phyloP scores from a whole-genome alignment of 2,888 invertebrate genomes.

The Noctua fimbriata region DNA sequence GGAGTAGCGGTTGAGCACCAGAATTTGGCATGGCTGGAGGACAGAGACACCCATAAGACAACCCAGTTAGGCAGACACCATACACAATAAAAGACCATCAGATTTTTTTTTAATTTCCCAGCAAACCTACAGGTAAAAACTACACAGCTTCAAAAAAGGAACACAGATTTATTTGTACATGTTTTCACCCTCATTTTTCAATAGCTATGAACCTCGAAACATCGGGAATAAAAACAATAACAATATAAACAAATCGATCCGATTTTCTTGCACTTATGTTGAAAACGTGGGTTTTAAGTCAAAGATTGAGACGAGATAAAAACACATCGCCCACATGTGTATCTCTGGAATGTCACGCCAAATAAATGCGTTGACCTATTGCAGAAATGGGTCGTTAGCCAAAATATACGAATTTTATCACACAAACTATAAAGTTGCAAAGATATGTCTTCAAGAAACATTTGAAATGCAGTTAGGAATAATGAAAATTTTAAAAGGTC shows the following conservation, averaged over 20 bases:
- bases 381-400: slow-evolving; percentile 37
- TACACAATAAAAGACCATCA: background rate
- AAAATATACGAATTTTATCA: slow-evolving; percentile 44
- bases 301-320: background rate
- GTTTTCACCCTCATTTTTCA: background rate
- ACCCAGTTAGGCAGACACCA: background rate
- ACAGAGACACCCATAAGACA: background rate
- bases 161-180: background rate
- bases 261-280: slow-evolving; percentile 16
- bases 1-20: background rate
- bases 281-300: slow-evolving; percentile 15
- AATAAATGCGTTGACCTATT: slow-evolving; percentile 56
- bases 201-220: background rate
- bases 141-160: background rate
- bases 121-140: background rate
- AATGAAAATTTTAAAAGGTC: slow-evolving; percentile 32
- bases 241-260: background rate
- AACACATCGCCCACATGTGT: slow-evolving; percentile 41
- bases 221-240: background rate
- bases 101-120: background rate
- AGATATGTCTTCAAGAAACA: slow-evolving; percentile 14
- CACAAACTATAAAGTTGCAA: slow-evolving; percentile 5
- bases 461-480: slow-evolving; percentile 18
- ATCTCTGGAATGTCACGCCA: slow-evolving; percentile 35
- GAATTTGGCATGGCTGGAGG: background rate